Base-by-base conservation (phyloP, 2,888 invertebrate species). In the Steinernema carpocapsae region DNA sequence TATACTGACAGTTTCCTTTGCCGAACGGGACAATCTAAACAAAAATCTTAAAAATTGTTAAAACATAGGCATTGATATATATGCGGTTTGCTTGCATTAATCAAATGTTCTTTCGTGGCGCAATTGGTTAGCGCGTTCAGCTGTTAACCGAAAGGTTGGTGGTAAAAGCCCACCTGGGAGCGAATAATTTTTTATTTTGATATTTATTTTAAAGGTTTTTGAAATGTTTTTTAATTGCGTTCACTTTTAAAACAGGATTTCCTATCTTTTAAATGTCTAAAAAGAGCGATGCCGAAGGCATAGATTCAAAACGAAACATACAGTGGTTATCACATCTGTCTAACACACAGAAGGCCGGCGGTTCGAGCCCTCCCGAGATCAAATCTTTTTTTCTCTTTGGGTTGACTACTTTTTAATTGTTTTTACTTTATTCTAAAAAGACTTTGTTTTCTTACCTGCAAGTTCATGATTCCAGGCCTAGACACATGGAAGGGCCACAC, bases 101-200 rank as follows among this genome's bases (percentile, higher is more conserved):
- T 3, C 3, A n/a, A 22, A 12, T 12, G 24, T 52, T n/a, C 52
- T 52, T 70, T 29, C 70, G 70, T 70, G 70, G 70, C 70, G 70
- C 70, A 70, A 70, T 70, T 29, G 70, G 70, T 70, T 70, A 94
- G 93, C 93, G 94, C 94, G 94, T 94, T 94, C 93, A 94, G 94
- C 94, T 94, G 94, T 94, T 94, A 94, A 94, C 94, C 94, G 93
- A 94, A 93, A 94, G 94, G 94, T 94, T 93, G 94, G 80, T 78
- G 79, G 80, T 79, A 80, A 79, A 71, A 79, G 76, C 76, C 80
- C 79, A 71, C 74, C 74, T 71, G 74, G 74, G 52, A 52, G 52
- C 52, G 52, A 2, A 22, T 24, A 2, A 52, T 56, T 72, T 43
- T 70, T 22, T 26, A 32, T 7, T 3, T 37, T 56, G 32, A 10